Conservation (phyloP, 2,113 vertebrate species). For the Bubalus kerabau region DNA sequence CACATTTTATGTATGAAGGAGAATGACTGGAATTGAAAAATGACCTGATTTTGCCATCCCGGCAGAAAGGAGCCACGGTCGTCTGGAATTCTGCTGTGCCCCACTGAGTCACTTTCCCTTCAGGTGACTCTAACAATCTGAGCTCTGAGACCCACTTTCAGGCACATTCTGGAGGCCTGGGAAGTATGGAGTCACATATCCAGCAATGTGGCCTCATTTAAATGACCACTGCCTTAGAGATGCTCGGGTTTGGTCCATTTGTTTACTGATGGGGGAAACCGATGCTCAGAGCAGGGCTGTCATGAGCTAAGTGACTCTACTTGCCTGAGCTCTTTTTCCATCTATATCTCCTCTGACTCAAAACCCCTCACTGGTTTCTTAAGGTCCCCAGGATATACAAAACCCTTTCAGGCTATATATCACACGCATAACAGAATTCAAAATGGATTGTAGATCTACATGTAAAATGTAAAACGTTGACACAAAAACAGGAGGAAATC, state of each 20-base stretch:
- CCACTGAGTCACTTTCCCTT: neutral
- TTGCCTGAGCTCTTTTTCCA: neutral
- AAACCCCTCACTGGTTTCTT: neutral
- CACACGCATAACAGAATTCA: neutral
- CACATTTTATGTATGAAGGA: conserved; percentile 67
- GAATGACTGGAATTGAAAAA: conserved; percentile 73
- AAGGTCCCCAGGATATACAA: neutral
- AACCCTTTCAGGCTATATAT: neutral
- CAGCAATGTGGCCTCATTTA: neutral
- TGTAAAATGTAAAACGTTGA: neutral
- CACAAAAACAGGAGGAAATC: neutral
- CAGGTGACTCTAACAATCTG: neutral
- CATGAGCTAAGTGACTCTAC: neutral
- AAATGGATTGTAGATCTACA: neutral
- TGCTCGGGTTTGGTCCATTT: neutral
- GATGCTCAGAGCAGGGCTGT: neutral
- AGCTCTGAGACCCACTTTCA: neutral
- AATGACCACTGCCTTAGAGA: neutral
- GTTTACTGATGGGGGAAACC: neutral
- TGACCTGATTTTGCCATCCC: conserved; percentile 58
- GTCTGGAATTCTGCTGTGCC: conserved; percentile 11
- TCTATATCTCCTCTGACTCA: neutral
- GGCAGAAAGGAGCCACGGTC: conserved; percentile 56
- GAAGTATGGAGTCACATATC: neutral
- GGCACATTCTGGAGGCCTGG: neutral